Conservation (phyloP, 2,113 vertebrate genomes). For the Grantiella picta region DNA sequence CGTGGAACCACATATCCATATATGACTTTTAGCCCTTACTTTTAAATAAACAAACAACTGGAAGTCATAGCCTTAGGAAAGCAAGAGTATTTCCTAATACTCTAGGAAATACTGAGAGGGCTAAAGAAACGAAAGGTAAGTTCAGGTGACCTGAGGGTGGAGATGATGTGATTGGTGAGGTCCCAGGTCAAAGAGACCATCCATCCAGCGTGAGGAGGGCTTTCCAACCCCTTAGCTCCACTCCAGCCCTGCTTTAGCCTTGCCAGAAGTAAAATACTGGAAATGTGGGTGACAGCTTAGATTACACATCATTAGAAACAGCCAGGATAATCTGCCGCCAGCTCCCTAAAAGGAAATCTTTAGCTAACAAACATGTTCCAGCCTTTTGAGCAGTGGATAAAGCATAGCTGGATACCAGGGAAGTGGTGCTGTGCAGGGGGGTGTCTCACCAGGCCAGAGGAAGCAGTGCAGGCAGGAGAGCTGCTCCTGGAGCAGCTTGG, state of each 20-base stretch:
- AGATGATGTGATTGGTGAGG: background rate
- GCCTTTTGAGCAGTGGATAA: background rate
- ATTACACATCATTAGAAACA: conserved; percentile 8
- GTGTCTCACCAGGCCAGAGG: background rate
- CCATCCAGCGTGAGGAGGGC: rapidly evolving
- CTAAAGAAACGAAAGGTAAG: background rate
- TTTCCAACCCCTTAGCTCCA: background rate
- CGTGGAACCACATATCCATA: background rate
- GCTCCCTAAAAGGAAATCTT: conserved; percentile 47
- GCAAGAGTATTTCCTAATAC: too few species aligned
- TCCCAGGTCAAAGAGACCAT: background rate
- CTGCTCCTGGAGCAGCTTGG: background rate
- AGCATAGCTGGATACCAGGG: background rate
- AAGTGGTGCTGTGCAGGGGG: background rate
- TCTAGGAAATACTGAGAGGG: too few species aligned
- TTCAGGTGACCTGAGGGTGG: background rate
- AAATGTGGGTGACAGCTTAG: conserved; percentile 38
- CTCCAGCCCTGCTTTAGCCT: background rate
- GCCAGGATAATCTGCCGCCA: background rate
- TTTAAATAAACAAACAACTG: background rate
- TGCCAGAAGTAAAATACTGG: background rate
- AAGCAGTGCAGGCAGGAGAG: background rate
- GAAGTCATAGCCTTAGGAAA: background rate
- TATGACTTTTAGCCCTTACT: background rate
- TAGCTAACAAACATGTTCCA: background rate